Conservation (phyloP, 2,888 invertebrate species). For the Nematopogon swammerdamellus region DNA sequence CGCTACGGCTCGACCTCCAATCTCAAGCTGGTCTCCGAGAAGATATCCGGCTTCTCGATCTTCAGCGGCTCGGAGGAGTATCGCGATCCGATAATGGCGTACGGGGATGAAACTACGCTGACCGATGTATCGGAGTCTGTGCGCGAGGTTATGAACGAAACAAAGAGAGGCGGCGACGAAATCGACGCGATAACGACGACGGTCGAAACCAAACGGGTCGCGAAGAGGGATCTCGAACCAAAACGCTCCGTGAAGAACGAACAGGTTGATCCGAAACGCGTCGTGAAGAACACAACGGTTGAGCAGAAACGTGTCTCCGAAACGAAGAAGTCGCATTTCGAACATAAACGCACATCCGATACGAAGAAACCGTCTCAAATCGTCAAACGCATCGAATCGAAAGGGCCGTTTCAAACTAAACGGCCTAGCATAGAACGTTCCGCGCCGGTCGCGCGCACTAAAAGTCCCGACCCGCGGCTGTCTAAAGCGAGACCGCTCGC, state of each 20-base stretch:
- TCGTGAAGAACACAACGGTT: not conserved
- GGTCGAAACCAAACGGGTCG: not conserved
- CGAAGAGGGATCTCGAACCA: not conserved
- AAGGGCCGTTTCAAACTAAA: slow-evolving; percentile 13
- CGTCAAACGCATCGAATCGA: no score
- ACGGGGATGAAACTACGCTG: slow-evolving; percentile 14
- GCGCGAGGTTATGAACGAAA: not conserved
- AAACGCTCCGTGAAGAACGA: not conserved
- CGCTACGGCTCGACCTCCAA: slow-evolving; percentile 41
- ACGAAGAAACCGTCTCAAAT: not conserved
- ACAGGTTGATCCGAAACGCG: no score
- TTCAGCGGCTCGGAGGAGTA: slow-evolving; percentile 28
- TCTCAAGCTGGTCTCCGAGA: slow-evolving; percentile 37
- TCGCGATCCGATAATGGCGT: slow-evolving; percentile 43
- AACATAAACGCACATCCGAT: not conserved
- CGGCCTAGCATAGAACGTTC: slow-evolving; percentile 17
- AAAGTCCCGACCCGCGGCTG: not conserved
- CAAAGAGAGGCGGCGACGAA: no score
- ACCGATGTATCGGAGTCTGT: not conserved
- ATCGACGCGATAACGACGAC: no score
- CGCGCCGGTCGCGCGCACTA: slow-evolving; percentile 16
- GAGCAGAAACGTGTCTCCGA: not conserved
- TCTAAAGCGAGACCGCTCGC: not conserved
- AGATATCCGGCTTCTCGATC: slow-evolving; percentile 42
- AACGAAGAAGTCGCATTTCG: not conserved